These are phyloP conservation scores for Gymnocephalus cernua DNA, from an alignment of 2,113 vertebrate species.

Conservation along the genomic window DNA sequence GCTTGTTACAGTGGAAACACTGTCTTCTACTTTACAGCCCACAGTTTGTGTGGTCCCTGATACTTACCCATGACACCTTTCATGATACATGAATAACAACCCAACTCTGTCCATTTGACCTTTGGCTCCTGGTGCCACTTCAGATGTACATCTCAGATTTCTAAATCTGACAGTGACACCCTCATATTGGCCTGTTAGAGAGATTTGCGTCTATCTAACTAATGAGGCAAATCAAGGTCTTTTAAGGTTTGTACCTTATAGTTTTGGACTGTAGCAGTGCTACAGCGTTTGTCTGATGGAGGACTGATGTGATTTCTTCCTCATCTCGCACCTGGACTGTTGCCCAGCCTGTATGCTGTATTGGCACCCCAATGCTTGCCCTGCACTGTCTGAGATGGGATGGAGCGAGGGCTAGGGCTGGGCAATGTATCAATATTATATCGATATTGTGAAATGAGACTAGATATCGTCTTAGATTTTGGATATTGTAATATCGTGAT, in stretches of 20 bases:
- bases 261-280: neutral
- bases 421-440: too few species aligned
- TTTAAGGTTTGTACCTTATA: neutral
- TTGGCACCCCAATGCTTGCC: neutral
- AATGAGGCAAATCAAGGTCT: conserved; percentile 9
- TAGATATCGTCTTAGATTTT: too few species aligned
- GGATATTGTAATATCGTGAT: too few species aligned
- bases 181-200: conserved; percentile 2
- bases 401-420: too few species aligned
- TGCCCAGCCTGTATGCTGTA: neutral
- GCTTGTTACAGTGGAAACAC: neutral
- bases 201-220: neutral
- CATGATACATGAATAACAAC: conserved; percentile 46
- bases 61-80: conserved; percentile 19
- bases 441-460: too few species aligned
- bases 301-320: neutral
- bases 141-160: conserved; percentile 41
- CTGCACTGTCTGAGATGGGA: neutral
- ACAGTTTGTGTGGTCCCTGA: conserved; percentile 47
- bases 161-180: conserved; percentile 8
- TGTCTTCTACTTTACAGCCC: neutral
- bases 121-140: conserved; percentile 10
- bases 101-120: conserved; percentile 44
- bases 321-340: neutral
- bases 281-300: neutral